Conservation (phyloP, 2,797 vertebrate species). For the Amblyraja radiata region DNA sequence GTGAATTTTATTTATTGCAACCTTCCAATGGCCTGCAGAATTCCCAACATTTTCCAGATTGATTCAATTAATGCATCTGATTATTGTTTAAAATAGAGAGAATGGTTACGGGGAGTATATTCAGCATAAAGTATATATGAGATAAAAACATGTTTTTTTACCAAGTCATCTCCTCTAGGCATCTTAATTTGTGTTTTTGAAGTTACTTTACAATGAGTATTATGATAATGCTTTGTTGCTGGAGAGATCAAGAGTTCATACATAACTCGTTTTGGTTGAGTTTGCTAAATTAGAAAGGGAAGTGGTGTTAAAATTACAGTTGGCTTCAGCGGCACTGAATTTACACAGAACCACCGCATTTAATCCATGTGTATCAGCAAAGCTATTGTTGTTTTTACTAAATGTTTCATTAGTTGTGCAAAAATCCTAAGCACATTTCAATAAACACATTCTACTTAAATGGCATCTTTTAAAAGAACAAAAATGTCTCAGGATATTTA, state of each 20-base stretch:
- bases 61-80: background rate
- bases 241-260: background rate
- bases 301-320: background rate
- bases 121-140: background rate
- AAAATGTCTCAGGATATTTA: no score
- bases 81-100: background rate
- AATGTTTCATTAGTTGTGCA: background rate
- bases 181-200: background rate
- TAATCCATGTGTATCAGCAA: background rate
- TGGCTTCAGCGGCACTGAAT: background rate
- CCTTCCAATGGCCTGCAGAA: background rate
- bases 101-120: no score
- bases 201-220: background rate
- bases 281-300: no score
- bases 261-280: background rate
- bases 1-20: background rate
- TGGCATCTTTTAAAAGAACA: no score
- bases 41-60: background rate
- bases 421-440: background rate
- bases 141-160: conserved; percentile 9
- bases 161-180: background rate
- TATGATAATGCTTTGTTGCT: background rate
- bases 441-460: no score
- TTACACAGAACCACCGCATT: background rate
- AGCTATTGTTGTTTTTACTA: background rate